Evolutionary conservation across 2,797 vertebrate species (phyloP), one percentile per base, ranked within the genome.

Genomic region (Lutjanus campechanus): DNA sequence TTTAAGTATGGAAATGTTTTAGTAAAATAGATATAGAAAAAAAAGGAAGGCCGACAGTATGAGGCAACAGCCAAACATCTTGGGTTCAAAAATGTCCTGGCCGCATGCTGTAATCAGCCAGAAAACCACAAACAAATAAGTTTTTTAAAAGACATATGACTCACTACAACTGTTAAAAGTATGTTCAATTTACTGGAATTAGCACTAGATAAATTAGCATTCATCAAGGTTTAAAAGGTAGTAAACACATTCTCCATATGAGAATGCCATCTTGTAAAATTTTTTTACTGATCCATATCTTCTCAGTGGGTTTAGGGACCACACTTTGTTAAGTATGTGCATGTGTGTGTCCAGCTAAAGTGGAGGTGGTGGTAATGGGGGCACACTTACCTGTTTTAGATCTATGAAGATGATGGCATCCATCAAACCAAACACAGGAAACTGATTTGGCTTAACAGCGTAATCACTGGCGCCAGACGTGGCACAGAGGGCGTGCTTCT

Each of bases 391-490:
- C 84, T 90, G 88, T 77, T 91, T 92, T 85, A 87, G 84, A 83
- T 87, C 89, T 73, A 76, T 85, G 86, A 85, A 82, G 87, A 92
- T 88, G 90, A 90, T 91, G 87, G 90, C 90, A 92, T 93, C 85
- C 92, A 93, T 94, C 93, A 94, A 93, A 89, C 89, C 87, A 90
- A 93, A 92, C 88, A 91, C 92, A 91, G 92, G 92, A 94, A 93
- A 83, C 87, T 92, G 89, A 92, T 92, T 93, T 92, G 84, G 90
- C 73, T 86, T 88, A 93, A 94, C 89, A 92, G 90, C 89, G 75
- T 92, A 94, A 94, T 94, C 83, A 92, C 92, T 93, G 93, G 92
- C 93, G 92, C 92, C 93, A 93, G 92, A 84, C 92, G 12, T 90
- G 84, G 88, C 85, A 91, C 72, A 25, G 44, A 79, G 82, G 82